Evolutionary conservation across 2,113 vertebrate genomes (phyloP).

Genomic region (Aptenodytes patagonicus): DNA sequence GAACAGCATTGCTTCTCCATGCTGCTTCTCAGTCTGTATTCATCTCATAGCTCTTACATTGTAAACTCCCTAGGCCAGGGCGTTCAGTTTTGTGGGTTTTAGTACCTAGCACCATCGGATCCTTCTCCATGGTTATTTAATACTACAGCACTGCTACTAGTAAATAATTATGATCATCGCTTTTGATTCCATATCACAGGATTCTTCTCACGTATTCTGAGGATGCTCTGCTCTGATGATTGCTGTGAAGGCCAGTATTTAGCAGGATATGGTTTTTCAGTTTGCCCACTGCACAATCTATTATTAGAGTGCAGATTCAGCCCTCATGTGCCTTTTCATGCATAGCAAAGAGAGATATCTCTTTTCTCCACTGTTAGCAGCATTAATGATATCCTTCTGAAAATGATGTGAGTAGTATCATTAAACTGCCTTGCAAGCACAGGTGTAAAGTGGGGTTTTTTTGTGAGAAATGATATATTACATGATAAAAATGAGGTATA

Average conservation of each 20-base stretch:
- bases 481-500: background rate
- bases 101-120: background rate
- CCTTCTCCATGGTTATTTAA: background rate
- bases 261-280: background rate
- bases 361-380: background rate
- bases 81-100: background rate
- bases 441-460: background rate
- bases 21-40: background rate
- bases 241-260: background rate
- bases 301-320: background rate
- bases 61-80: background rate
- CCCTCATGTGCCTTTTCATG: background rate
- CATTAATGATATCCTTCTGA: constrained; percentile 33
- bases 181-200: background rate
- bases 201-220: background rate
- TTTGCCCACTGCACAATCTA: background rate
- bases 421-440: background rate
- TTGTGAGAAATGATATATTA: background rate
- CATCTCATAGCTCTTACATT: background rate
- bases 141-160: background rate
- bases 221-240: background rate
- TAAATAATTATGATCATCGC: background rate
- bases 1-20: background rate
- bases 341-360: background rate
- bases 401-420: background rate